Conservation (phyloP, 2,888 invertebrate genomes). For the Pseudococcus longispinus region DNA sequence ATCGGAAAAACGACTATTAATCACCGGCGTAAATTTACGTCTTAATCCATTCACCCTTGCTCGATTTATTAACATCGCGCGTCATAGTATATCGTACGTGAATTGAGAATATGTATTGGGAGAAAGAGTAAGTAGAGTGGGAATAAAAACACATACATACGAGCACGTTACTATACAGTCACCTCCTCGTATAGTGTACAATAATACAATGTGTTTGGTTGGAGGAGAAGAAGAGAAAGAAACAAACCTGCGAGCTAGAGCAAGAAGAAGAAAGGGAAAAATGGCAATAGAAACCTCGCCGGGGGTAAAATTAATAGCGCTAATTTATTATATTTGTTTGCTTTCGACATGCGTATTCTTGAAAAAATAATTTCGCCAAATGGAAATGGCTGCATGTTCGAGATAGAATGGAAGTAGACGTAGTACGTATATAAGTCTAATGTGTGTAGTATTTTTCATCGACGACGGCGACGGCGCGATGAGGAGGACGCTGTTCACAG, state of each 20-base stretch:
- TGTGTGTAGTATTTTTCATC: neutral
- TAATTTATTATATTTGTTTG: conserved; percentile 11
- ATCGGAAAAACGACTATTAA: conserved; percentile 24
- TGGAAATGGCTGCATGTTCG: neutral
- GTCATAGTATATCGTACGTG: neutral
- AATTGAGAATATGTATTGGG: neutral
- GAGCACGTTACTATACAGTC: neutral
- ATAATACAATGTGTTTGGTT: neutral
- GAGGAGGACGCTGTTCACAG: neutral
- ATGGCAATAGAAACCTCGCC: neutral
- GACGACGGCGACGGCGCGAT: neutral
- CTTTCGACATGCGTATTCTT: neutral
- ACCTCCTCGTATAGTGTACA: neutral
- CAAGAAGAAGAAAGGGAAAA: neutral
- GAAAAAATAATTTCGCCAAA: neutral
- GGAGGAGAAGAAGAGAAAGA: neutral
- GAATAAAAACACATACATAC: neutral
- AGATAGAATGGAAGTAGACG: neutral
- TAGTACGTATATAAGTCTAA: neutral
- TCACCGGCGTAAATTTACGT: conserved; percentile 18
- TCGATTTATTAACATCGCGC: conserved; percentile 23
- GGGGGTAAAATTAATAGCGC: neutral
- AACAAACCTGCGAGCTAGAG: neutral
- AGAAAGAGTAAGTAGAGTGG: neutral
- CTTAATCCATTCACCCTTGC: conserved; percentile 43